Conservation (phyloP, 2,888 invertebrate genomes). For the Lysandra coridon region DNA sequence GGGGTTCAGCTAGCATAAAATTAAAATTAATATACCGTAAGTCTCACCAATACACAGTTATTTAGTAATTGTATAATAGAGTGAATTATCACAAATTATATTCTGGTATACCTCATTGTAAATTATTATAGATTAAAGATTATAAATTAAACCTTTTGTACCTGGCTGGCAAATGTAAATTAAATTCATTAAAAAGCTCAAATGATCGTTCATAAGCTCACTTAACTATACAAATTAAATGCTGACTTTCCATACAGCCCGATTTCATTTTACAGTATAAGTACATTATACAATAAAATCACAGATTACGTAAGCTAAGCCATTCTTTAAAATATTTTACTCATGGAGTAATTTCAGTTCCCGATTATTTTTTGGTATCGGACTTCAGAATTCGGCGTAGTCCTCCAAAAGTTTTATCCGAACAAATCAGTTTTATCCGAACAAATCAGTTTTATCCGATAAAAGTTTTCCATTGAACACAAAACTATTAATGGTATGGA, state of each 20-base stretch:
- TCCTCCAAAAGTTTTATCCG: background rate
- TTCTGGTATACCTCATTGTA: background rate
- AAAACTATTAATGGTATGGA: background rate
- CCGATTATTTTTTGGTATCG: background rate
- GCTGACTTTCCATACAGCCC: no score
- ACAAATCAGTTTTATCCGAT: conserved; percentile 15
- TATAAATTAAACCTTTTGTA: background rate
- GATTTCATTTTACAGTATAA: no score
- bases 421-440: conserved; percentile 16
- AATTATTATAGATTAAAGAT: background rate
- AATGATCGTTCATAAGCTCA: no score
- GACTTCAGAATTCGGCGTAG: background rate
- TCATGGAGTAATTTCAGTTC: background rate
- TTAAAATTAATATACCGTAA: background rate
- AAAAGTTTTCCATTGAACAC: conserved; percentile 3
- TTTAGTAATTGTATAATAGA: background rate
- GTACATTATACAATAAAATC: no score
- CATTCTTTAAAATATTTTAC: background rate
- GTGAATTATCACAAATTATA: background rate
- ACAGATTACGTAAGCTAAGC: no score
- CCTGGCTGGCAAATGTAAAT: background rate
- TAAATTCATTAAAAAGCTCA: no score
- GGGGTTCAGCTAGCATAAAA: conserved; percentile 3
- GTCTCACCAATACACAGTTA: background rate
- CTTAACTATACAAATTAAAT: no score